These are phyloP conservation scores for Meliscaeva auricollis DNA, from an alignment of 2,888 invertebrate genomes.

Conservation along the genomic window DNA sequence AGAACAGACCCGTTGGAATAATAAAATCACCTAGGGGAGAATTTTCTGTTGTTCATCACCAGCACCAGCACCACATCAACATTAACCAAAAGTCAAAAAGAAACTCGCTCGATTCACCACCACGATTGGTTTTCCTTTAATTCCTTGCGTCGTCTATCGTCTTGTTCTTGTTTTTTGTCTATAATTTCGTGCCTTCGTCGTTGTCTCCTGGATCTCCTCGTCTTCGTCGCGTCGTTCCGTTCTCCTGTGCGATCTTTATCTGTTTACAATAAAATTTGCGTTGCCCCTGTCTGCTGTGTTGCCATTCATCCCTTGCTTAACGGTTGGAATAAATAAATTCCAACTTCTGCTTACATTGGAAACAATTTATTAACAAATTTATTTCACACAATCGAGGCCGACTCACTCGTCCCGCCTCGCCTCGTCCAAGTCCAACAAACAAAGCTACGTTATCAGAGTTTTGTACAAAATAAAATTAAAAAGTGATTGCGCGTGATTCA, in stretches of 20 bases:
- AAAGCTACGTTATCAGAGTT: slow-evolving; percentile 23
- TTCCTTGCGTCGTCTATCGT: slow-evolving; percentile 31
- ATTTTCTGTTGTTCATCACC: slow-evolving; percentile 51
- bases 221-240: slow-evolving; percentile 23
- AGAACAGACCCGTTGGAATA: slow-evolving; percentile 48
- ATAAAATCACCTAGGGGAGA: slow-evolving; percentile 42
- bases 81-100: slow-evolving; percentile 3
- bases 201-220: not conserved
- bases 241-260: slow-evolving; percentile 62
- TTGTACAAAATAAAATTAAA: slow-evolving; percentile 16
- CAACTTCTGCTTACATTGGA: slow-evolving; percentile 59
- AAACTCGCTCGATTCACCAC: slow-evolving; percentile 28
- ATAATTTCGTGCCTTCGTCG: slow-evolving; percentile 12
- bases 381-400: slow-evolving; percentile 1
- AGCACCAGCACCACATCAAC: too few species aligned
- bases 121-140: slow-evolving; percentile 44
- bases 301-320: slow-evolving; percentile 31
- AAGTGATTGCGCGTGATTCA: slow-evolving; percentile 39
- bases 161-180: slow-evolving; percentile 20
- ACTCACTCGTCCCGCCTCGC: slow-evolving; percentile 1
- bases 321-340: slow-evolving; percentile 43
- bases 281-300: slow-evolving; percentile 63
- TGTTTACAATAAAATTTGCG: slow-evolving; percentile 76
- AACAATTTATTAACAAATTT: slow-evolving; percentile 52
- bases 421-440: slow-evolving; percentile 15